Percentiles rank a stretch among this genome's conserved stretches.
phyloP scores from a whole-genome alignment of 2,113 vertebrate species.

The Tachycineta bicolor region DNA sequence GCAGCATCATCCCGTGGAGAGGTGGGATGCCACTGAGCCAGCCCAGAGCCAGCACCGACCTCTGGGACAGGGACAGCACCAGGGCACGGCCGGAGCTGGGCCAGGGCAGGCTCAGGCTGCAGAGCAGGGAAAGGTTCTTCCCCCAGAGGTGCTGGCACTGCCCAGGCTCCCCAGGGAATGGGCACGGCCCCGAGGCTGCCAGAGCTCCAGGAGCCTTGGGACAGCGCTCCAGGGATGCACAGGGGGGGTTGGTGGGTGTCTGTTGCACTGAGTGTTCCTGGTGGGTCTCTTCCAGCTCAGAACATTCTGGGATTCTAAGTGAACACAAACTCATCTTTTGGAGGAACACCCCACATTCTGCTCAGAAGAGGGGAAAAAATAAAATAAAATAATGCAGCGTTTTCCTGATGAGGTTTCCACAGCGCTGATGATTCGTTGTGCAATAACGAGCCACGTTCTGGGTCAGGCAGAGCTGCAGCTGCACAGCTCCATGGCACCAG shows the following conservation, averaged over 20 bases:
- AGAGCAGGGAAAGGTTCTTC: background rate
- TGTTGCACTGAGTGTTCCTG: background rate
- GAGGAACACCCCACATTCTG: background rate
- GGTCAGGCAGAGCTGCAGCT: background rate
- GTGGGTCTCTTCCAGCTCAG: background rate
- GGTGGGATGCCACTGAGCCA: background rate
- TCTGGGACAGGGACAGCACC: background rate
- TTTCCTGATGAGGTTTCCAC: background rate
- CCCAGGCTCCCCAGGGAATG: background rate
- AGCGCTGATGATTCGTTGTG: background rate
- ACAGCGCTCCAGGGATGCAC: background rate
- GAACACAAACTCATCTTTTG: background rate
- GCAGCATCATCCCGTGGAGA: background rate
- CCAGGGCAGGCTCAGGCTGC: background rate
- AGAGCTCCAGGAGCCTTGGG: background rate
- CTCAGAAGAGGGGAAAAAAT: background rate
- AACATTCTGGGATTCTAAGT: background rate
- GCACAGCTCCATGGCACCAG: background rate
- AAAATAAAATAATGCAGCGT: background rate
- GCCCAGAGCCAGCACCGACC: rapidly evolving
- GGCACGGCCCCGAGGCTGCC: background rate
- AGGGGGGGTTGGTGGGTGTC: background rate
- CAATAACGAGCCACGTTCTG: background rate
- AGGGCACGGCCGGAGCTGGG: background rate
- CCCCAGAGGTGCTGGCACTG: background rate